Conservation (phyloP, 2,888 invertebrate genomes). For the Heliconius ismenius region DNA sequence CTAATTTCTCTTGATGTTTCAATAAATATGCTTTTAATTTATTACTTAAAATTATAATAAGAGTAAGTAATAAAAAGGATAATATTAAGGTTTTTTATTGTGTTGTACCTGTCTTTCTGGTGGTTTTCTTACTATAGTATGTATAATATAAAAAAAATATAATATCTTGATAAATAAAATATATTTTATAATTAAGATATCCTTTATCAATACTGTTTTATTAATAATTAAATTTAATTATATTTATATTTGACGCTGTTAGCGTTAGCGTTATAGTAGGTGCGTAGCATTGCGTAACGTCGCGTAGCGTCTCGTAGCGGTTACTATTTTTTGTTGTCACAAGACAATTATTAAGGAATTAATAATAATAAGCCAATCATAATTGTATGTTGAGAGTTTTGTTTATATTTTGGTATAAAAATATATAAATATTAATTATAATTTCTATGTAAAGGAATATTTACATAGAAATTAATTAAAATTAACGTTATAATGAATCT, state of each 20-base stretch:
- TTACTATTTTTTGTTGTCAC: not conserved
- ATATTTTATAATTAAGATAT: not conserved
- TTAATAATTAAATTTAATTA: too few relatives aligned
- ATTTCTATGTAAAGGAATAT: too few relatives aligned
- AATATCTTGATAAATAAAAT: too few relatives aligned
- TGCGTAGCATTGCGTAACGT: too few relatives aligned
- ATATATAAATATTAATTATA: not conserved
- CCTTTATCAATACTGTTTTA: too few relatives aligned
- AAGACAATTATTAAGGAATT: not conserved
- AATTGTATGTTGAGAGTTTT: not conserved
- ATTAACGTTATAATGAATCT: too few relatives aligned
- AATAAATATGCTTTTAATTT: not conserved
- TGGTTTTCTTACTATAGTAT: not conserved
- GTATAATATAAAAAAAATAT: too few relatives aligned
- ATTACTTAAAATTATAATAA: not conserved
- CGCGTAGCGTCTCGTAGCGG: too few relatives aligned
- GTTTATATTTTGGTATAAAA: not conserved
- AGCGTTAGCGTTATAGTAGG: too few relatives aligned
- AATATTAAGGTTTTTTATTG: not conserved
- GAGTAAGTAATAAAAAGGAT: not conserved
- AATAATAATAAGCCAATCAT: not conserved
- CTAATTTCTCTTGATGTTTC: not conserved
- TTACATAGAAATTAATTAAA: too few relatives aligned
- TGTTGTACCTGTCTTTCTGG: not conserved
- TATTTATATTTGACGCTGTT: not conserved